Conservation (phyloP, 2,797 vertebrate genomes). For the Vultur gryphus region DNA sequence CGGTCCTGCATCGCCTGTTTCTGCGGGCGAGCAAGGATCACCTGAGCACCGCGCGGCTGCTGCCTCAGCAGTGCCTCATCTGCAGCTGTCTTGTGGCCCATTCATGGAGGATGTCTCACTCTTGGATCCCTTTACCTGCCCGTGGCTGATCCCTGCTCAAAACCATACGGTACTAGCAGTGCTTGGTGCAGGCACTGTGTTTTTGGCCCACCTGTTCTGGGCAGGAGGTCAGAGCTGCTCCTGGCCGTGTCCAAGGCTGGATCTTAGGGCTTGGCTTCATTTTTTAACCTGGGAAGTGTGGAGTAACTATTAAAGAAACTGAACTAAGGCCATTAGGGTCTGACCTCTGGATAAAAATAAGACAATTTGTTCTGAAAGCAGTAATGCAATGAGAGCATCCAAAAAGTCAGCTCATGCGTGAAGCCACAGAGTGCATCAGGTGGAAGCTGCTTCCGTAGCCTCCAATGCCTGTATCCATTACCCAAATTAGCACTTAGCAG, state of each 20-base stretch:
- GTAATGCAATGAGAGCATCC: not conserved
- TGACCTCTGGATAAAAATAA: not conserved
- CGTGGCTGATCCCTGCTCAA: rapidly evolving
- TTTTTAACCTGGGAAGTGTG: not conserved
- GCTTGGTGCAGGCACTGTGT: rapidly evolving
- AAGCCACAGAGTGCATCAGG: not conserved
- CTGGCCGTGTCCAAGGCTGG: not conserved
- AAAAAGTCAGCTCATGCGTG: not conserved
- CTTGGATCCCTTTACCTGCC: not conserved
- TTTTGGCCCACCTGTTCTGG: not conserved
- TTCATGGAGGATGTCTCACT: not conserved
- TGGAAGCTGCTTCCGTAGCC: not conserved
- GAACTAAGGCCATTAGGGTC: not conserved
- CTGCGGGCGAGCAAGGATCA: rapidly evolving
- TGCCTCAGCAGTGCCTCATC: not conserved
- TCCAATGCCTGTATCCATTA: not conserved
- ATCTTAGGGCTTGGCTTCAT: not conserved
- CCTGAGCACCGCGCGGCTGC: rapidly evolving
- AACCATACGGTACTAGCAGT: rapidly evolving
- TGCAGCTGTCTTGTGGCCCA: too few relatives aligned
- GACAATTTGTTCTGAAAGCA: slow-evolving; percentile 6
- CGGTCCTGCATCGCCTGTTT: rapidly evolving
- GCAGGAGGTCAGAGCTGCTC: not conserved
- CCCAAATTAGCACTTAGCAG: not conserved
- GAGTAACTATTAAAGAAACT: not conserved